Percentiles rank a stretch among this genome's conserved stretches.
These are phyloP conservation scores for Albula goreensis DNA, from an alignment of 2,113 vertebrate species.

Conservation along the genomic window DNA sequence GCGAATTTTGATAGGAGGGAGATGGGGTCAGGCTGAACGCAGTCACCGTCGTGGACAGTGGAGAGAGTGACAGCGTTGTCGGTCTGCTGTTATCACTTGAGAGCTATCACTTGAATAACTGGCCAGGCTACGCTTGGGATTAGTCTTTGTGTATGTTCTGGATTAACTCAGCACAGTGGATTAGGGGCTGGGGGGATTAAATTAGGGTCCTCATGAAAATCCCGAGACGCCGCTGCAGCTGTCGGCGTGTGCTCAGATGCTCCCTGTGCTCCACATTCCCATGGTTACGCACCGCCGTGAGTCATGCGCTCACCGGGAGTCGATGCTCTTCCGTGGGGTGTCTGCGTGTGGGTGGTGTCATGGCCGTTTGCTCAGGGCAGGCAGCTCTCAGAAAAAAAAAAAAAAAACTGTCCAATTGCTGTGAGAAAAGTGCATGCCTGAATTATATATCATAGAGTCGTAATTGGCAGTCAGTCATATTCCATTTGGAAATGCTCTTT, in stretches of 20 bases:
- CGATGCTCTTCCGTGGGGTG: background rate
- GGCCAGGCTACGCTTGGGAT: slow-evolving; percentile 12
- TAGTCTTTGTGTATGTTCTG: slow-evolving; percentile 23
- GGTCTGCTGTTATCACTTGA: background rate
- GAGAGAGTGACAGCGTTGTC: background rate
- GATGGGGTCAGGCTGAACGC: too few species aligned
- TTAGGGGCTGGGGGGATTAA: slow-evolving; percentile 24
- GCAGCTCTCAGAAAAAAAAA: too few species aligned
- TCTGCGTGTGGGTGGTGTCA: background rate
- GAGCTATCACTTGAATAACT: slow-evolving; percentile 5
- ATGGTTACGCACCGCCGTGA: too few species aligned
- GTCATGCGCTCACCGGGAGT: too few species aligned
- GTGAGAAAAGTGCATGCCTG: too few species aligned
- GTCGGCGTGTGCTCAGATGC: background rate
- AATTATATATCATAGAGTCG: too few species aligned
- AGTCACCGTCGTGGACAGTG: too few species aligned
- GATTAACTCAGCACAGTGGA: slow-evolving; percentile 18
- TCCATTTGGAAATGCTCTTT: too few species aligned
- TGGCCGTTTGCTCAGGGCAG: too few species aligned
- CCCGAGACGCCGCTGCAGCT: background rate
- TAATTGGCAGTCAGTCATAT: too few species aligned
- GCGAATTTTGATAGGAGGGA: too few species aligned
- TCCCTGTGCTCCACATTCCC: background rate
- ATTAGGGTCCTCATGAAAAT: slow-evolving; percentile 18
- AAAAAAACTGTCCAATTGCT: too few species aligned